Evolutionary conservation across 2,888 invertebrate species (phyloP), one percentile per base, ranked within the genome.

Genomic region (Thecophora atra): DNA sequence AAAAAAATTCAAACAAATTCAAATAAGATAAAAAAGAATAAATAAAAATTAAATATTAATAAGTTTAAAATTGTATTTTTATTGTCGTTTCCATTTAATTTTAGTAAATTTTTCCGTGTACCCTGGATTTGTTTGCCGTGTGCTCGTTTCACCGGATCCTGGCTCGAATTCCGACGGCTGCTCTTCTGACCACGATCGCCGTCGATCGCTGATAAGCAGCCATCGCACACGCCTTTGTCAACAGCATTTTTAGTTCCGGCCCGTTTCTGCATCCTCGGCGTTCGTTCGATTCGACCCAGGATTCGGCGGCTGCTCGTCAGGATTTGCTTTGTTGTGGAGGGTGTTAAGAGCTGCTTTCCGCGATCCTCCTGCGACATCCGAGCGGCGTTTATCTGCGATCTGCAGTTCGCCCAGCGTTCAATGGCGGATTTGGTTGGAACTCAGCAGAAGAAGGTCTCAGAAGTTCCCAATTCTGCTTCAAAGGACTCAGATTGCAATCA

Each of bases 191-290:
- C 72, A 67, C 63, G 71, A 28, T 60, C 63, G 62, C 54, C 54
- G 74, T 42, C 67, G 62, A 66, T 70, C 67, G 66, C 51, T 54
- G 74, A 74, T 74, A 72, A 74, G 74, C 72, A 70, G 62, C 52
- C 47, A 74, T 74, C 70, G 44, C 24, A 44, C 44, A 65, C 54
- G 58, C 70, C 70, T 73, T 54, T 58, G 72, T 70, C 69, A 65
- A 28, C 47, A 81, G 78, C 78, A 75, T 74, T 69, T 66, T 52
- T 42, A 44, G 69, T 63, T 56, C 68, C 56, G 28, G 56, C 54
- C 64, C 68, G 64, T 54, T 56, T 63, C 54, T 54, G 63, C 62
- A 60, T 67, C 67, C 51, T 44, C 28, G 19, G 54, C 37, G n/a
- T 8, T 60, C 13, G 28, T 37, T 28, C 17, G 13, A n/a, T 7